Conservation (phyloP, 2,113 vertebrate genomes). For the Climacteris rufus region DNA sequence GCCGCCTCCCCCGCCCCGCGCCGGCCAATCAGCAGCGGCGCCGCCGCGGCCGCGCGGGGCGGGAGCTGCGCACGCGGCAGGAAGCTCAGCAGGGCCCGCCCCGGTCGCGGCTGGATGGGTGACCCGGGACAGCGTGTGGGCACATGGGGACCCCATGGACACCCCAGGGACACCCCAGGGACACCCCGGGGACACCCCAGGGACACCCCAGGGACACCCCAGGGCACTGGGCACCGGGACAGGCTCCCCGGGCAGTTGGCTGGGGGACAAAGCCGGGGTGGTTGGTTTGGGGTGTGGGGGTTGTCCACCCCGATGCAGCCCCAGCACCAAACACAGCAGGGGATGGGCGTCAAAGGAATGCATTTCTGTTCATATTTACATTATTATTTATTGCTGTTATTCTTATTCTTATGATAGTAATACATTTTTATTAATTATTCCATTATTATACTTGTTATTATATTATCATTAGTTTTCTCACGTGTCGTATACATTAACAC, state of each 20-base stretch:
- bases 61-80: background rate
- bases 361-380: background rate
- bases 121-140: rapidly evolving
- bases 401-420: too few relatives aligned
- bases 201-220: too few relatives aligned
- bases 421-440: too few relatives aligned
- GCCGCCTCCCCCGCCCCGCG: background rate
- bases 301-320: background rate
- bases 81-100: background rate
- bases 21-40: background rate
- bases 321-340: background rate
- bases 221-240: too few relatives aligned
- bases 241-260: background rate
- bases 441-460: too few relatives aligned
- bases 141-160: rapidly evolving
- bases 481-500: too few relatives aligned
- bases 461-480: too few relatives aligned
- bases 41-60: background rate
- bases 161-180: too few relatives aligned
- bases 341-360: background rate
- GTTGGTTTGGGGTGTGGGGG: background rate
- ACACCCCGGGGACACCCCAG: too few relatives aligned
- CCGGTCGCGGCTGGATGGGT: background rate
- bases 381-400: background rate
- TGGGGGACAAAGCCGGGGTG: too few relatives aligned